Conservation (phyloP, 35 echinoderm and acorn worm genomes). For the Acanthaster planci region DNA sequence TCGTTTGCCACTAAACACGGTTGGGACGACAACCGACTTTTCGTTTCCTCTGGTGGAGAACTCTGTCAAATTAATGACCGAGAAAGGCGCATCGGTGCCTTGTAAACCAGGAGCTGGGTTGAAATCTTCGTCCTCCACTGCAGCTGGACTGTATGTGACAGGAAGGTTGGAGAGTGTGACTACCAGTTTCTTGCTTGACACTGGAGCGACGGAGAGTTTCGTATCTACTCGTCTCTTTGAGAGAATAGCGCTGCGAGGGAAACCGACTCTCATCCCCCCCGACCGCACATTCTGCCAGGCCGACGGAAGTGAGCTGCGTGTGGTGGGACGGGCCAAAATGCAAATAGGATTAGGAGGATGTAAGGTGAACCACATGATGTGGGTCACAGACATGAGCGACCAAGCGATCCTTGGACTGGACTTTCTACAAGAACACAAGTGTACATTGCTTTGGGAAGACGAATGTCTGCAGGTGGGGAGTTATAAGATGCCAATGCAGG, state of each 20-base stretch:
- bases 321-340: neutral
- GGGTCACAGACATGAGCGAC: constrained; percentile 26
- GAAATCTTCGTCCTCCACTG: neutral
- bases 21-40: neutral
- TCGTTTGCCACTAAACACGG: too few species aligned
- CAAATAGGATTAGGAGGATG: neutral
- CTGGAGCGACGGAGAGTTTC: neutral
- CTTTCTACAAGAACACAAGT: constrained; percentile 23
- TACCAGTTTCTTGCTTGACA: neutral
- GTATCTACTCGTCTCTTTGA: neutral
- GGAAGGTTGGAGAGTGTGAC: neutral
- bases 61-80: neutral
- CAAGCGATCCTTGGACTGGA: constrained; percentile 52
- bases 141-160: neutral
- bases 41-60: neutral
- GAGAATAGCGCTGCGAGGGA: neutral
- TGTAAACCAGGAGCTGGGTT: neutral
- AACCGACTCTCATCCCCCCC: neutral
- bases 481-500: neutral
- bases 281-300: neutral
- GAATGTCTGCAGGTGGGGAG: neutral
- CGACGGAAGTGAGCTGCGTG: neutral
- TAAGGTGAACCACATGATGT: neutral
- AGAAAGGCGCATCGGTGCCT: neutral
- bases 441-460: constrained; percentile 17